Evolutionary conservation across 2,797 vertebrate genomes (phyloP), one percentile per base, ranked within the genome.

Genomic region (Muscicapa striata): DNA sequence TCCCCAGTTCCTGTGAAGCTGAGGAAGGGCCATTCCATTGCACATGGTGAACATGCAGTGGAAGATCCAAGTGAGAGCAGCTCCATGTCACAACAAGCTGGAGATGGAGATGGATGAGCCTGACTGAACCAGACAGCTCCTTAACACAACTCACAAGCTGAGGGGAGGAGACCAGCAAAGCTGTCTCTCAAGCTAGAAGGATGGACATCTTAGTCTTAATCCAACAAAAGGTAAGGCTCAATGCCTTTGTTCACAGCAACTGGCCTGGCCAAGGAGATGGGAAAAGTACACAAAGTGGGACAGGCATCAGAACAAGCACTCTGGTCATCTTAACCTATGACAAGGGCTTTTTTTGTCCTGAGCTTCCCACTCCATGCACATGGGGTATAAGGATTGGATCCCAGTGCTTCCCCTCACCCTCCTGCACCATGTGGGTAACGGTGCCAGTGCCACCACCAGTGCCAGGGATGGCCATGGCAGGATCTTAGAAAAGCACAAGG

Each of bases 11-110:
- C 57, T 32, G 5, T 11, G 6, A 51, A n/a, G 43, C 15, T 21
- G n/a, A 30, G 49, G 76, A 74, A 67, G 21, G 21, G 26, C 32
- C 27, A 19, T 10, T 22, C 10, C 17, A 3, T 1, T 26, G 27
- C 8, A 8, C 18, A 4, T 4, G 15, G 16, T 10, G 34, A 23
- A 52, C n/a, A 27, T 2, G 13, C 6, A 57, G 30, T 3, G 46
- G 66, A 43, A 62, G 22, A 14, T 43, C 32, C 7, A 13, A n/a
- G 41, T 1, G 14, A 41, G 22, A 68, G 29, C 6, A 15, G 15
- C 8, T 67, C 59, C 83, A 22, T 0, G 0, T 9, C n/a, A 6
- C 10, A 54, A 34, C 7, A 24, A 30, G 45, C 32, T 38, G 36
- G 15, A 62, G 40, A 8, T 51, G 30, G n/a, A 22, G 8, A 8